These are phyloP conservation scores for Drosophila recens DNA, from an alignment of 2,888 invertebrate species.

Conservation along the genomic window DNA sequence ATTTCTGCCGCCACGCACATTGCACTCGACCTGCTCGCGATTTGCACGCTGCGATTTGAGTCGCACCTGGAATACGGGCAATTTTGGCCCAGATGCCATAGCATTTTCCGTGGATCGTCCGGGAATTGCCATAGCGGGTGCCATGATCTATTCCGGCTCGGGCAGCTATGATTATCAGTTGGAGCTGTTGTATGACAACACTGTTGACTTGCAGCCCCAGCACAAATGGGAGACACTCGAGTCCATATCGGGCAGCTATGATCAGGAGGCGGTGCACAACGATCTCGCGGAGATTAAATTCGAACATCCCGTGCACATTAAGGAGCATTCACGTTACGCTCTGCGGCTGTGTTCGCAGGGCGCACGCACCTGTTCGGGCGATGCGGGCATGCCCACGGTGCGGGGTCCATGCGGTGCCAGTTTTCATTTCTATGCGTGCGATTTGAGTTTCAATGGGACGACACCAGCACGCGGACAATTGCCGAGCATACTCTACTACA, in stretches of 20 bases:
- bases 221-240: slow-evolving; percentile 96
- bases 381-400: slow-evolving; percentile 94
- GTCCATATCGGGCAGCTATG: slow-evolving; percentile 92
- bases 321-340: slow-evolving; percentile 96
- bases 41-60: slow-evolving; percentile 96
- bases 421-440: slow-evolving; percentile 95
- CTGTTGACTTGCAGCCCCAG: slow-evolving; percentile 86
- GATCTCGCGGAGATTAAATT: slow-evolving; percentile 96
- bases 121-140: slow-evolving; percentile 95
- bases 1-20: slow-evolving; percentile 88
- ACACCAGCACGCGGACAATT: slow-evolving; percentile 97
- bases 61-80: slow-evolving; percentile 98
- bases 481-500: slow-evolving; percentile 93
- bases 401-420: slow-evolving; percentile 97
- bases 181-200: slow-evolving; percentile 92
- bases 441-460: slow-evolving; percentile 98
- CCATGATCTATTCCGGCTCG: slow-evolving; percentile 95
- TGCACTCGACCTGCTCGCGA: slow-evolving; percentile 94
- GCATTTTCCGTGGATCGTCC: slow-evolving; percentile 96
- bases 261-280: slow-evolving; percentile 93
- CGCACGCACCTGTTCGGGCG: slow-evolving; percentile 96
- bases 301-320: slow-evolving; percentile 93
- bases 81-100: slow-evolving; percentile 98
- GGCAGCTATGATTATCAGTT: slow-evolving; percentile 96
- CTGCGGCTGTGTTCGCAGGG: slow-evolving; percentile 95